Evolutionary conservation across 2,888 invertebrate genomes (phyloP).

Genomic region (Apeira syringaria): DNA sequence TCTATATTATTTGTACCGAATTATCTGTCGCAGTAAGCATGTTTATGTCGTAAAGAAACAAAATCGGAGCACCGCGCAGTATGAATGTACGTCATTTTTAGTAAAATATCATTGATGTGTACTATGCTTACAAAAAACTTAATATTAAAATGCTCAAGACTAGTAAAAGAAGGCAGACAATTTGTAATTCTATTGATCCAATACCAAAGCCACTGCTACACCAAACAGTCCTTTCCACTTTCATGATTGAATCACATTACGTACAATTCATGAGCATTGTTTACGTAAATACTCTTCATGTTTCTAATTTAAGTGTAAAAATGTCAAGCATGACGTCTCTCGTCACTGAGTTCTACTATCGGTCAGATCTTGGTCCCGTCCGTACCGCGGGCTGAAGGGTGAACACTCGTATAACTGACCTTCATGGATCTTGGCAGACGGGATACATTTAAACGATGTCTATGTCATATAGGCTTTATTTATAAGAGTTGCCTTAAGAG

Average conservation of each 20-base stretch:
- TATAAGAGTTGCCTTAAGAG: too few species aligned
- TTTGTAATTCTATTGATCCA: constrained; percentile 2
- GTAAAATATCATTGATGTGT: too few species aligned
- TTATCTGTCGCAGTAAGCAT: too few species aligned
- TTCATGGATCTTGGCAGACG: constrained; percentile 39
- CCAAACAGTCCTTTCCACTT: constrained; percentile 24
- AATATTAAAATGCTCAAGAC: neutral
- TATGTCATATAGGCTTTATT: too few species aligned
- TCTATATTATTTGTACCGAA: too few species aligned
- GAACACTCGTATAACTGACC: constrained; percentile 72
- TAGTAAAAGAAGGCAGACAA: constrained; percentile 2
- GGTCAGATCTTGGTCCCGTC: constrained; percentile 66
- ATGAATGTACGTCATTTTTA: too few species aligned
- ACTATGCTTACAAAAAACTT: too few species aligned
- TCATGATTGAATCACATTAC: constrained; percentile 32
- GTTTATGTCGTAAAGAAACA: too few species aligned
- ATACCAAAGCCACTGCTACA: constrained; percentile 14
- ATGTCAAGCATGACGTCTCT: constrained; percentile 21
- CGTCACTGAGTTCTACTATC: constrained; percentile 49
- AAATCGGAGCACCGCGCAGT: too few species aligned
- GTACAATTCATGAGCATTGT: constrained; percentile 27
- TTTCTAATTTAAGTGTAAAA: constrained; percentile 49
- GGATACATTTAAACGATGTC: too few species aligned
- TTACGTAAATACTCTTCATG: constrained; percentile 36
- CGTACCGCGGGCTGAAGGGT: constrained; percentile 55